Evolutionary conservation across 2,113 vertebrate genomes (phyloP).

Genomic region (Centropus unirufus): DNA sequence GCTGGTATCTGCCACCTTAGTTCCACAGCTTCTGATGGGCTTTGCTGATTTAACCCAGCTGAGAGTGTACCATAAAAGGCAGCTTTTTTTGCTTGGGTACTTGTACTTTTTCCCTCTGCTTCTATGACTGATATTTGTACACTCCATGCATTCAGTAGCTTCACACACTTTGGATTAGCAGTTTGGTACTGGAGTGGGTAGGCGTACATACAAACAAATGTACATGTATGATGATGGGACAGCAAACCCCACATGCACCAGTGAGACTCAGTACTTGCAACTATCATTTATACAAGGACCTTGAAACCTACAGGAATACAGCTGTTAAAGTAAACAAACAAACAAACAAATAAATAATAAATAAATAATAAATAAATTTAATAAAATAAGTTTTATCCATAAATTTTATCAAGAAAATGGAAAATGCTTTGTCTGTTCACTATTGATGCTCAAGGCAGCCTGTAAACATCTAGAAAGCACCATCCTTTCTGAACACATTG

Average conservation of each 20-base stretch:
- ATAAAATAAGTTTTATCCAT: no score
- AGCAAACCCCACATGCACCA: not conserved
- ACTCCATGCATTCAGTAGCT: not conserved
- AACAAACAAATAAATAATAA: no score
- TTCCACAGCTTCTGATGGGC: not conserved
- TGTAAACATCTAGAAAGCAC: not conserved
- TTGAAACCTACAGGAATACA: not conserved
- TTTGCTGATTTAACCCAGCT: not conserved
- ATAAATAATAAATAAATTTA: no score
- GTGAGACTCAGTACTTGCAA: not conserved
- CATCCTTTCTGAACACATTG: rapidly evolving
- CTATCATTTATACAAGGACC: not conserved
- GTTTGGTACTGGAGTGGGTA: rapidly evolving
- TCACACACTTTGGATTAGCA: rapidly evolving
- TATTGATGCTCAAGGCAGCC: not conserved
- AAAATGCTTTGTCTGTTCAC: not conserved
- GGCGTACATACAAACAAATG: not conserved
- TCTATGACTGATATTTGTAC: not conserved
- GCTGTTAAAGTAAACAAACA: no score
- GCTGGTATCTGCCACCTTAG: not conserved
- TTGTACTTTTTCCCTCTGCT: not conserved
- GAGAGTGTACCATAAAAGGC: not conserved
- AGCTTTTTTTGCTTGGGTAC: not conserved
- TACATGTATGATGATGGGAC: rapidly evolving
- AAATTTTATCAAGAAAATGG: no score